Evolutionary conservation across 2,797 vertebrate genomes (phyloP).

Genomic region (Antrozous pallidus): DNA sequence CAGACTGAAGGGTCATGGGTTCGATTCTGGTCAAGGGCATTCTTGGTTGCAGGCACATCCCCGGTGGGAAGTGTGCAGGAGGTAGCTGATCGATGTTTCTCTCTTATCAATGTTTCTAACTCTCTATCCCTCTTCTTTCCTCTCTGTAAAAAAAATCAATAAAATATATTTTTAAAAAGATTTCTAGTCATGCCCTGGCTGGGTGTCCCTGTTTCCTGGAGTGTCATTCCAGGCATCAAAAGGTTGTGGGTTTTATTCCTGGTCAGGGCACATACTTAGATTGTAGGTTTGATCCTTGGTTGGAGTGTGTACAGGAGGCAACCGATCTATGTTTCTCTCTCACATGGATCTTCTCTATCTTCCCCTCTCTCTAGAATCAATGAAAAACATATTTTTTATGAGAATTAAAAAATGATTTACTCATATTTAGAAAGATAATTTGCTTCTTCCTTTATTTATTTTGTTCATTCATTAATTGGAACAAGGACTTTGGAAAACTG

Average conservation of each 20-base stretch:
- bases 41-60: too few relatives aligned
- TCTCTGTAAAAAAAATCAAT: too few relatives aligned
- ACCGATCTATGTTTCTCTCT: not conserved
- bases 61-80: too few relatives aligned
- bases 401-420: not conserved
- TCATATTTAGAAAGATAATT: constrained; percentile 34
- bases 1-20: too few relatives aligned
- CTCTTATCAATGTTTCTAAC: too few relatives aligned
- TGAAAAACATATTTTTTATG: not conserved
- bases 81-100: too few relatives aligned
- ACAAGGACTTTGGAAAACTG: constrained; percentile 27
- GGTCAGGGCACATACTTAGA: not conserved
- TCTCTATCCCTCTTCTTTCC: too few relatives aligned
- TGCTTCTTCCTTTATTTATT: constrained; percentile 40
- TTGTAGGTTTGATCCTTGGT: not conserved
- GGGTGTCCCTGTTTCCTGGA: not conserved
- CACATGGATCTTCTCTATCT: not conserved
- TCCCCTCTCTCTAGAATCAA: not conserved
- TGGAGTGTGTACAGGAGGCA: not conserved
- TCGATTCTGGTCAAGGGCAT: too few relatives aligned
- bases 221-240: not conserved
- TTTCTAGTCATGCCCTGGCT: not conserved
- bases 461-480: constrained; percentile 25
- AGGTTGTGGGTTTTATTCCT: not conserved
- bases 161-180: too few relatives aligned